Conservation (phyloP, 1,140 invertebrate species). For the Tetramorium alpestre region DNA sequence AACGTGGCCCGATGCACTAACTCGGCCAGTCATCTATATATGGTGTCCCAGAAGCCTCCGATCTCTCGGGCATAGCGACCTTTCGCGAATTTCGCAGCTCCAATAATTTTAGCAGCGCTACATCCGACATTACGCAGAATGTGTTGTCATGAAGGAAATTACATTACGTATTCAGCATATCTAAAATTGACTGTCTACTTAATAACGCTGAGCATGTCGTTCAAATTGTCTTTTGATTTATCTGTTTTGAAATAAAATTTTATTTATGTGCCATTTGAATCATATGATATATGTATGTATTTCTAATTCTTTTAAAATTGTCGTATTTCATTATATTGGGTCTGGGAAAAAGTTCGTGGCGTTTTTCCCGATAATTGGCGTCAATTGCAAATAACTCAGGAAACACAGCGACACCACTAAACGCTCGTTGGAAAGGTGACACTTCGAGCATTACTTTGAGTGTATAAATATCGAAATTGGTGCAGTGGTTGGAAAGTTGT, state of each 20-base stretch:
- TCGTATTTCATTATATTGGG: no score
- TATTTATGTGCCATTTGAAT: background rate
- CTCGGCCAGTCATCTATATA: constrained; percentile 60
- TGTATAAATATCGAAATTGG: no score
- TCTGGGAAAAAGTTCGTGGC: no score
- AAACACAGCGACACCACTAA: no score
- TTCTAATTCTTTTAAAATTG: background rate
- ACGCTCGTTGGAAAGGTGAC: no score
- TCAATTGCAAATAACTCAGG: no score
- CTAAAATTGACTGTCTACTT: background rate
- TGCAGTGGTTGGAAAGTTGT: no score
- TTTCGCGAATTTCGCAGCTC: background rate
- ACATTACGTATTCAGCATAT: background rate
- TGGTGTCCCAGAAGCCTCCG: background rate
- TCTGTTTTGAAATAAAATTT: background rate
- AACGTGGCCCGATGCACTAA: constrained; percentile 18
- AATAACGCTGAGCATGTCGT: background rate
- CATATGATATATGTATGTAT: background rate
- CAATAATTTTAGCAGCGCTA: background rate
- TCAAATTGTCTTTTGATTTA: background rate
- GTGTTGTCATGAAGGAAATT: background rate
- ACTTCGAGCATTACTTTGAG: no score
- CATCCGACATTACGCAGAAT: background rate
- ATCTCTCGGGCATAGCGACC: background rate
- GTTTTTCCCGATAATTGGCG: no score